A percentile compares a stretch with the other conserved stretches of the same genome.
Conservation (phyloP, 2,888 invertebrate genomes). For the Yponomeuta evonymella region DNA sequence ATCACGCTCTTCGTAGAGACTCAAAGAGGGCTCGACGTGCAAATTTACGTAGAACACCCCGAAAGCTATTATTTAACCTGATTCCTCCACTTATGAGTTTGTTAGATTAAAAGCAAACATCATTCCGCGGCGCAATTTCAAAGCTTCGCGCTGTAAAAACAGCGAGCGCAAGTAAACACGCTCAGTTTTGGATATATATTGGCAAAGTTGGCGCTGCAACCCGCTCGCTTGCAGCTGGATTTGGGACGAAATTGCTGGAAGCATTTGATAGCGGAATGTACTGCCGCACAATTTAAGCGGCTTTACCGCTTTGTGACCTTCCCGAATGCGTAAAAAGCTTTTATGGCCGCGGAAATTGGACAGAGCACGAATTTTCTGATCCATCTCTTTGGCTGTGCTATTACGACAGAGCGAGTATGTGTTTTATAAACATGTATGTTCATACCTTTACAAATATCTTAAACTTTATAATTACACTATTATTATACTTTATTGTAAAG, state of each 20-base stretch:
- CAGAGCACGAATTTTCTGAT: background rate
- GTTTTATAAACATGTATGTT: background rate
- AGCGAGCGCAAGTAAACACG: slow-evolving; percentile 6
- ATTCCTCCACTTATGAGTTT: background rate
- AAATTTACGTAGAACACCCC: background rate
- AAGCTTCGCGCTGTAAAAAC: slow-evolving; percentile 8
- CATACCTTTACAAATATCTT: too few relatives aligned
- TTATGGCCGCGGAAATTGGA: slow-evolving; percentile 3
- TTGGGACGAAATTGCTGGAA: slow-evolving; percentile 11
- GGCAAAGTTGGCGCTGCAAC: slow-evolving; percentile 13
- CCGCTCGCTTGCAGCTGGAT: slow-evolving; percentile 11
- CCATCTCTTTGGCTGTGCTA: background rate
- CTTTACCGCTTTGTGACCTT: slow-evolving; percentile 13
- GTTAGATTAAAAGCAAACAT: slow-evolving; percentile 1
- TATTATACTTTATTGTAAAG: too few relatives aligned
- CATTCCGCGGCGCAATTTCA: background rate
- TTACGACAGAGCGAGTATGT: background rate
- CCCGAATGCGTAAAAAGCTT: background rate
- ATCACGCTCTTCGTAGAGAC: background rate
- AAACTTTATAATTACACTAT: too few relatives aligned
- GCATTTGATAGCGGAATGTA: slow-evolving; percentile 13
- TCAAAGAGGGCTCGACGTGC: background rate
- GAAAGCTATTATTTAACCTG: background rate
- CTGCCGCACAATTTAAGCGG: slow-evolving; percentile 14
- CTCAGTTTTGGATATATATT: slow-evolving; percentile 9